Conservation (phyloP, 2,888 invertebrate genomes). For the Acrobeloides nanus region DNA sequence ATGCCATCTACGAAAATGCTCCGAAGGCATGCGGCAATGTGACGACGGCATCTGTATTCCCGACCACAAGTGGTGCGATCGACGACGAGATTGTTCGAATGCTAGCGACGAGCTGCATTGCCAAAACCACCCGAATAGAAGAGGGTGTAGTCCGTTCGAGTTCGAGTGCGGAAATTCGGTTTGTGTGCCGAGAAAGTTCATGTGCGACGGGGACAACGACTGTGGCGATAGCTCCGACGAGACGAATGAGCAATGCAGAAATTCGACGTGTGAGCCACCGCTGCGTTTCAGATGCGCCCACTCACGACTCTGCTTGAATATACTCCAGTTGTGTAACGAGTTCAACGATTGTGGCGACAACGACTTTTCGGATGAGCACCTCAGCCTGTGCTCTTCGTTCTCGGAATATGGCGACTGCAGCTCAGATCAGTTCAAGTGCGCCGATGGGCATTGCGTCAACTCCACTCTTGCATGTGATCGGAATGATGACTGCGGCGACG, state of each 20-base stretch:
- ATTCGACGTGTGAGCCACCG: conserved; percentile 27
- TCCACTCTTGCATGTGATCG: conserved; percentile 48
- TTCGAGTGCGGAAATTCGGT: conserved; percentile 85
- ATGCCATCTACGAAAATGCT: conserved; percentile 41
- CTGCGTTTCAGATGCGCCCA: conserved; percentile 52
- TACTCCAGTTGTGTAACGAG: conserved; percentile 52
- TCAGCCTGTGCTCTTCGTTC: conserved; percentile 64
- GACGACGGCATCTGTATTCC: conserved; percentile 51
- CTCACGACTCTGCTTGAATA: conserved; percentile 50
- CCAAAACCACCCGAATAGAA: conserved; percentile 35
- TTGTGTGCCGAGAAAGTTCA: conserved; percentile 82
- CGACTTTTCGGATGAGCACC: conserved; percentile 55
- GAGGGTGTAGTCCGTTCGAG: conserved; percentile 63
- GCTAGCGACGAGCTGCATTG: conserved; percentile 48
- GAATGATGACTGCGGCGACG: conserved; percentile 52
- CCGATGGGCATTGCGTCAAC: conserved; percentile 65
- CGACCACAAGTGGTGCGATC: conserved; percentile 49
- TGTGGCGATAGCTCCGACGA: conserved; percentile 97
- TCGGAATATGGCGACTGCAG: conserved; percentile 50
- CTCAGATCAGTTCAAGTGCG: conserved; percentile 50
- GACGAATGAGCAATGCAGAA: conserved; percentile 64
- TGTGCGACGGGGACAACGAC: conserved; percentile 87
- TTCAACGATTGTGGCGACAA: conserved; percentile 50
- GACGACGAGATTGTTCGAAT: conserved; percentile 49
- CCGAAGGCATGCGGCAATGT: conserved; percentile 43